Evolutionary conservation across 2,888 invertebrate species (phyloP).

Genomic region (Amorpha juglandis): DNA sequence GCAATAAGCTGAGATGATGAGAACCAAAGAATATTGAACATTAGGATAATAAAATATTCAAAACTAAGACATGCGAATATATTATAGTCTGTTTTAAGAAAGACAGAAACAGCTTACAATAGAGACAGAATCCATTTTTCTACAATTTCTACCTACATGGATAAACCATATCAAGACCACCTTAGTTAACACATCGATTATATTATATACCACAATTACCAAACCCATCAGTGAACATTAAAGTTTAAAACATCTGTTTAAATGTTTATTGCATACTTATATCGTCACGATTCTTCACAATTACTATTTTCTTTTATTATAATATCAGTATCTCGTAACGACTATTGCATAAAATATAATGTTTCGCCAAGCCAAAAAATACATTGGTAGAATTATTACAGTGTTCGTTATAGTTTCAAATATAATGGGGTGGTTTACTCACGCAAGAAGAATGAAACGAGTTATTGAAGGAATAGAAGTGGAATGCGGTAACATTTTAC

Average conservation of each 20-base stretch:
- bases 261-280: slow-evolving; percentile 37
- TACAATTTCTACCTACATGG: too few relatives aligned
- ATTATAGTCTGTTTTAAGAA: too few relatives aligned
- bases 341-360: slow-evolving; percentile 31
- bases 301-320: slow-evolving; percentile 32
- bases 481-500: slow-evolving; percentile 55
- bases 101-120: too few relatives aligned
- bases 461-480: slow-evolving; percentile 65
- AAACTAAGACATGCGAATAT: too few relatives aligned
- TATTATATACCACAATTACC: too few relatives aligned
- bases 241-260: slow-evolving; percentile 49
- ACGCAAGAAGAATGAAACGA: slow-evolving; percentile 64
- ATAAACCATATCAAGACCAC: too few relatives aligned
- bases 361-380: slow-evolving; percentile 27
- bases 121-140: too few relatives aligned
- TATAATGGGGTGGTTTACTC: slow-evolving; percentile 35
- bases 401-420: slow-evolving; percentile 35
- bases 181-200: too few relatives aligned
- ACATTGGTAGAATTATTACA: slow-evolving; percentile 1
- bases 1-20: too few relatives aligned
- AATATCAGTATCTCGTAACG: slow-evolving; percentile 23
- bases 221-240: background rate
- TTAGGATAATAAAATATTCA: too few relatives aligned
- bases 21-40: too few relatives aligned
- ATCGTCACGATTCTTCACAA: slow-evolving; percentile 58